Evolutionary conservation across 1,140 invertebrate genomes (phyloP).

Genomic region (Psix sp.): DNA sequence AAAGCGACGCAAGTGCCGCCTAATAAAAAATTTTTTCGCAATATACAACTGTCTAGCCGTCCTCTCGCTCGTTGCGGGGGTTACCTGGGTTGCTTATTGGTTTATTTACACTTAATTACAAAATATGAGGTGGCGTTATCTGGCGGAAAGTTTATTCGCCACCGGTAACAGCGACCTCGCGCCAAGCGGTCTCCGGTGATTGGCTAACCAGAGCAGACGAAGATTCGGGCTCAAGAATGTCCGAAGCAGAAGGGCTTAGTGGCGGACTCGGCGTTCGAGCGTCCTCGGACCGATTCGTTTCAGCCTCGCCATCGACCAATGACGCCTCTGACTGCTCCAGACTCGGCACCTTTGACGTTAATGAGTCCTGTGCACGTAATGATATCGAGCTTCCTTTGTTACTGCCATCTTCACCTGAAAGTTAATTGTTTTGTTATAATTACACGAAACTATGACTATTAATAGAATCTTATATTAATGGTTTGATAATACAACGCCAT

Average conservation of each 20-base stretch:
- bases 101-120: slow-evolving; percentile 48
- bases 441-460: no score
- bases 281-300: slow-evolving; percentile 57
- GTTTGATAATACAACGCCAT: no score
- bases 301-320: slow-evolving; percentile 62
- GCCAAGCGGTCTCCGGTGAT: slow-evolving; percentile 70
- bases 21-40: neutral
- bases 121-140: slow-evolving; percentile 13
- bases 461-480: no score
- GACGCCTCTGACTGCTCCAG: slow-evolving; percentile 66
- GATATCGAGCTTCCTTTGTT: slow-evolving; percentile 71
- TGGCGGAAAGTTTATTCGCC: slow-evolving; percentile 70
- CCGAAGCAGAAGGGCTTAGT: slow-evolving; percentile 66
- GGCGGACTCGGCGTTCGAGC: slow-evolving; percentile 69
- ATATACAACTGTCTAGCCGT: slow-evolving; percentile 34
- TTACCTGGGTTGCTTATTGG: neutral
- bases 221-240: slow-evolving; percentile 68
- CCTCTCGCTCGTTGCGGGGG: neutral
- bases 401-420: slow-evolving; percentile 68
- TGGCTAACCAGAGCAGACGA: slow-evolving; percentile 66
- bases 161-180: slow-evolving; percentile 76
- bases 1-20: slow-evolving; percentile 7
- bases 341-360: slow-evolving; percentile 64
- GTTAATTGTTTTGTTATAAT: neutral
- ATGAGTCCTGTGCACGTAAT: slow-evolving; percentile 68